Conservation (phyloP, 2,113 vertebrate species). For the Emberiza fucata region DNA sequence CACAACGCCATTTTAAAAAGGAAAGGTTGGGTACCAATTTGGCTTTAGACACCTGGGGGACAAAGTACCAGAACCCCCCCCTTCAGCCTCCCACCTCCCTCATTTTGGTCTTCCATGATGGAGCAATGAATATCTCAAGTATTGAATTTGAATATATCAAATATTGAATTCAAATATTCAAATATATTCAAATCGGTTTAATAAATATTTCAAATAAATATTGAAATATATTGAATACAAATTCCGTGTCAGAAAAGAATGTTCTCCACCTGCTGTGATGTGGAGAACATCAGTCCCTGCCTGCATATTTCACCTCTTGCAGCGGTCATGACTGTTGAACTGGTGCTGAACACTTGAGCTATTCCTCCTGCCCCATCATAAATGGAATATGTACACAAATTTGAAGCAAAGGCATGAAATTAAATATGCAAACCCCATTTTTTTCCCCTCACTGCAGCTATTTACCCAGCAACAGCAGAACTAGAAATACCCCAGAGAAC, state of each 20-base stretch:
- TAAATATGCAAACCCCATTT: neutral
- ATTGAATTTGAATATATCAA: neutral
- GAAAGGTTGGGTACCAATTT: neutral
- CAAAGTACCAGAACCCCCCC: neutral
- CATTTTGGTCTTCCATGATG: neutral
- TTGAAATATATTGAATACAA: neutral
- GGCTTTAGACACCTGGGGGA: neutral
- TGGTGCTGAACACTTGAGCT: neutral
- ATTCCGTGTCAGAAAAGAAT: neutral
- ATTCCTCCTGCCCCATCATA: neutral
- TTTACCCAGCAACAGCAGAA: neutral
- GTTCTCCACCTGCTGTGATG: neutral
- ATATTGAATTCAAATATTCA: no score
- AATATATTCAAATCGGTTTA: no score
- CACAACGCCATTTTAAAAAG: neutral
- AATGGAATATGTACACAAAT: neutral
- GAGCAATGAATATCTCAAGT: neutral
- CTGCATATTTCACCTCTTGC: neutral
- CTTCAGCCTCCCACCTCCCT: neutral
- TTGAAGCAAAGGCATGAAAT: rapidly evolving
- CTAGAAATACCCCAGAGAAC: neutral
- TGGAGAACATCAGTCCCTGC: neutral
- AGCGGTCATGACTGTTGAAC: neutral
- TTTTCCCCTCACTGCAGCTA: neutral
- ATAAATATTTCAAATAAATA: no score